phyloP scores from a whole-genome alignment of 2,797 vertebrate species.

The Leontocebus nigricollis region DNA sequence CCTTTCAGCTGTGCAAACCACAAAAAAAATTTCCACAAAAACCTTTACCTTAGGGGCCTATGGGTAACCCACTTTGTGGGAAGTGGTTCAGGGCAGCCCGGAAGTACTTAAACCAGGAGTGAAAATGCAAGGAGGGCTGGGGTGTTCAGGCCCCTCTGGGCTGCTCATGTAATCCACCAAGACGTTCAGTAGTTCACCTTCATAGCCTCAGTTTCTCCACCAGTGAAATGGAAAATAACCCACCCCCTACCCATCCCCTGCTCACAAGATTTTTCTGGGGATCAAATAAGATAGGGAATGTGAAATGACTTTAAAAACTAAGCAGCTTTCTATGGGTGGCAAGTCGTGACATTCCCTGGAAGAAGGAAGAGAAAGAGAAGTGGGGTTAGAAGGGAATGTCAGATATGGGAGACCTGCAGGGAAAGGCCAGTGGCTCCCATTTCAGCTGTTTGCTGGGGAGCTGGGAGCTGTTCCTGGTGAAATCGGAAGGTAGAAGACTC shows the following conservation, averaged over 20 bases:
- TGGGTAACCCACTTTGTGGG: background rate
- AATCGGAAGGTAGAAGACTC: background rate
- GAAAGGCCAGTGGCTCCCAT: background rate
- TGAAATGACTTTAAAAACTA: background rate
- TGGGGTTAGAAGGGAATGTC: background rate
- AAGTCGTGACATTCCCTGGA: background rate
- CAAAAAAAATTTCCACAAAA: too few species aligned
- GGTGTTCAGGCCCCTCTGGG: background rate
- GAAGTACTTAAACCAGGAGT: background rate
- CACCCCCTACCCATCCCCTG: background rate
- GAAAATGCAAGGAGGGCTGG: background rate
- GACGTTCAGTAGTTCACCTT: background rate
- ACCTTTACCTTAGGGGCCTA: background rate
- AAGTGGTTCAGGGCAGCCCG: background rate
- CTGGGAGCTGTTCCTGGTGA: background rate
- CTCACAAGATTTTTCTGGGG: background rate
- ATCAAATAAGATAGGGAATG: background rate
- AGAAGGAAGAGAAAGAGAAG: background rate
- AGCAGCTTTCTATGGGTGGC: background rate
- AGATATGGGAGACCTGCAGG: background rate
- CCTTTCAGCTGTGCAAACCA: background rate
- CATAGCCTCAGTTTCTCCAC: background rate
- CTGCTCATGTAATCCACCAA: background rate
- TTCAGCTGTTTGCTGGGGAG: background rate
- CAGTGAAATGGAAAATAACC: background rate